Base-by-base conservation (phyloP, 2,888 invertebrate genomes). In the Agriopis leucophaearia region DNA sequence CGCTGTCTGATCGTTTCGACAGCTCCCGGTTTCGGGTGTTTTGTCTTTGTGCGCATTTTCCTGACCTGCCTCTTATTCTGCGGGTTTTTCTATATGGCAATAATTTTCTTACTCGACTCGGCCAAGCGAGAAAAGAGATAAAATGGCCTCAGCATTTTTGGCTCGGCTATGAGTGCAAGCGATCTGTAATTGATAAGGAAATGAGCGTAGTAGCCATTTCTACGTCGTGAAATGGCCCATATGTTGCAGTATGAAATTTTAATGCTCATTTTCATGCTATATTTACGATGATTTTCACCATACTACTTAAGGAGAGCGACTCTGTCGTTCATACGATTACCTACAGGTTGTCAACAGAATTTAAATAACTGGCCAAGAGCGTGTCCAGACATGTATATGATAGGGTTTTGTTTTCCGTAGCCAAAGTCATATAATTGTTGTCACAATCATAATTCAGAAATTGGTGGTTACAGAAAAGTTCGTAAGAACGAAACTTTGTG, bases 61-160 rank as follows among this genome's bases (percentile, higher is more conserved):
- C 81, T 87, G 87, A 85, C 87, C 85, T 81, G 78, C 78, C 75
- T 78, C 77, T 71, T 80, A 77, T 82, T 82, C 82, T 78, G 83
- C 85, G 85, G 84, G 86, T 87, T 88, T 72, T 85, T 82, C 83
- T 83, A 80, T 74, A 81, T 80, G 81, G 84, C 83, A 87, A 89
- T 90, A 89, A 89, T 88, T 90, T 89, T 86, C 86, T 87, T 84
- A 81, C 86, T 86, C 81, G 81, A 81, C 69, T 84, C 89, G 85
- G 69, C 87, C 87, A 88, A 88, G 87, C 88, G 90, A 88, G 87
- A 89, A 45, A 45, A 84, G 82, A 89, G 89, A 90, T 90, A 90
- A 90, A 90, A 90, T 88, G 81, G 83, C 78, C 76, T 87, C 87
- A 87, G 87, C 87, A 83, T 85, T 88, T 89, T 88, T 87, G 87